Base-by-base conservation (phyloP, 2,797 vertebrate species). In the Nannoperca australis region DNA sequence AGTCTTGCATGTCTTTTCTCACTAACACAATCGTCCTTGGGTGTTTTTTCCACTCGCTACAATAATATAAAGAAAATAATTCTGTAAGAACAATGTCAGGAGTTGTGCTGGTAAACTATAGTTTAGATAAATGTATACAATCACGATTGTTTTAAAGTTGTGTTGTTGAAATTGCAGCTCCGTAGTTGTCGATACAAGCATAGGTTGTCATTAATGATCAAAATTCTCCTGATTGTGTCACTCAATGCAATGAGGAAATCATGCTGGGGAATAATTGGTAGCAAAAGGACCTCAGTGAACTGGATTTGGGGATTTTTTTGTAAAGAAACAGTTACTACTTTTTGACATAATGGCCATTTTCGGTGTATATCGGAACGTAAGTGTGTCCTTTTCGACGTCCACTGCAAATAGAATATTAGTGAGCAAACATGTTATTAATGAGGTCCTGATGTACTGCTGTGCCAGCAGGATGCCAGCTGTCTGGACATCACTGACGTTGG, bases 401-500 rank as follows among this genome's bases (percentile, higher is more conserved):
- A 13, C 63, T 61, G 49, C 54, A 81, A 82, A 70, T 65, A 76
- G 49, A 68, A 79, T 70, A 50, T 74, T 70, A 59, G 66, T 30
- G 61, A 71, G 70, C 73, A 82, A 84, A 81, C 76, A 42, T 64
- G 72, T 80, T 77, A 80, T 90, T 88, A 90, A 88, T 89, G 84
- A 89, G 78, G 77, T 87, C 80, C 76, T 86, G 84, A 81, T 85
- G 80, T 67, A 66, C 71, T 79, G 76, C 76, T 76, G 85, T 85
- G 85, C 85, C 83, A 88, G 83, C 85, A 87, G 87, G 87, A 88
- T 69, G 53, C 85, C 91, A 83, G 85, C 83, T 89, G 87, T 79
- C 86, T 75, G 84, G 73, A 85, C 89, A 81, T 83, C 82, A 83
- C 70, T 70, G 69, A 76, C 74, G 86, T 61, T 76, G 82, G 86